A percentile compares a stretch with the other conserved stretches of the same genome.
phyloP scores from a whole-genome alignment of 2,113 vertebrate genomes.

The Egretta garzetta region DNA sequence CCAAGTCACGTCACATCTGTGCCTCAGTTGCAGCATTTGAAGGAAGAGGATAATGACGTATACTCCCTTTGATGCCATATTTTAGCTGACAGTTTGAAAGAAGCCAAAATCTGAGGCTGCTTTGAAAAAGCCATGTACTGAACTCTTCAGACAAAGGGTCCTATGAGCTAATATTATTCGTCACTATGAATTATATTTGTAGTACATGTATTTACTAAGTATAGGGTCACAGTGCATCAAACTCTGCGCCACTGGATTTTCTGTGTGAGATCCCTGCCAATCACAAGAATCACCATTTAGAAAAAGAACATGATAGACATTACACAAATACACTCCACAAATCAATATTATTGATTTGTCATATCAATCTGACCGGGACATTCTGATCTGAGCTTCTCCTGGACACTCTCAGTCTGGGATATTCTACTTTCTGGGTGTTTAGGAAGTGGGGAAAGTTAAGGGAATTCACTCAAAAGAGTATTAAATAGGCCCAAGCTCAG shows the following conservation, averaged over 20 bases:
- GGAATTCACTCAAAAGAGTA: not conserved
- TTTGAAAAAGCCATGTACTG: not conserved
- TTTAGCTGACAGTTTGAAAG: not conserved
- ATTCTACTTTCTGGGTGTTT: not conserved
- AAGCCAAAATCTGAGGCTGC: not conserved
- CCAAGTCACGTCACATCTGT: not conserved
- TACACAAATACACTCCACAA: not conserved
- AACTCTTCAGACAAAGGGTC: not conserved
- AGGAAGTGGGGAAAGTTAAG: not conserved
- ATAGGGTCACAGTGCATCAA: not conserved
- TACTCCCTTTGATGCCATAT: not conserved
- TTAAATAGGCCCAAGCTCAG: not conserved
- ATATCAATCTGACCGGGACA: not conserved
- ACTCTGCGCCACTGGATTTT: not conserved
- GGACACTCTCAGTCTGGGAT: not conserved
- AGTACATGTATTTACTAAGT: not conserved
- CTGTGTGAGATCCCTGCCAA: not conserved
- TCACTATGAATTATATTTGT: not conserved
- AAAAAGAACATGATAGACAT: not conserved
- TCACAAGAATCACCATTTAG: not conserved
- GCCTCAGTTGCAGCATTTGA: not conserved
- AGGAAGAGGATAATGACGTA: not conserved
- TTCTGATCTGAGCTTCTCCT: not conserved
- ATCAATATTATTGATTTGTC: not conserved
- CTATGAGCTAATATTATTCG: not conserved